Evolutionary conservation across 2,888 invertebrate species (phyloP), one percentile per base, ranked within the genome.

Genomic region (Tillus elongatus): DNA sequence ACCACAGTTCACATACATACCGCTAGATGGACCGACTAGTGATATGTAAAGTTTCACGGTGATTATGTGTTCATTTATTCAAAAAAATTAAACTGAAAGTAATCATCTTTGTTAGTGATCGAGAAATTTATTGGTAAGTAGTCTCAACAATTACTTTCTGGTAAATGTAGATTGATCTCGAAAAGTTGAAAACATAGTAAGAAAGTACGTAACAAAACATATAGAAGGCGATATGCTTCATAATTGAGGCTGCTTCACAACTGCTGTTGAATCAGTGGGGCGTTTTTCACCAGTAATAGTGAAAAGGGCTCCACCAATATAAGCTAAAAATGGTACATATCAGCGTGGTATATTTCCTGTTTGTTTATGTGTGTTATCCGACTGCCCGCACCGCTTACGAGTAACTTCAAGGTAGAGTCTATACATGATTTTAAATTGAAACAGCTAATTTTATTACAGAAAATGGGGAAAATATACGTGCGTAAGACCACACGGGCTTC

Each of bases 251-350:
- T 19, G 24, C 6, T 19, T 19, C 24, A 19, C 24, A 19, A 19
- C 24, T 19, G 24, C n/a, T 19, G 24, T 19, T 19, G 6, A 19
- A 19, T 19, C 24, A 19, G n/a, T 19, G 24, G 24, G 24, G 24
- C 6, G 24, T 19, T 19, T 19, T 19, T 19, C 24, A n/a, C n/a
- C 24, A 19, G 24, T n/a, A 19, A 19, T 8, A 19, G n/a, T 19
- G 24, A 19, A 19, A 19, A 19, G n/a, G n/a, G n/a, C n/a, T n/a
- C 24, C n/a, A 19, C 24, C 24, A 19, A n/a, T 19, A n/a, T n/a
- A n/a, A n/a, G n/a, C n/a, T n/a, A n/a, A n/a, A n/a, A n/a, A n/a
- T n/a, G n/a, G n/a, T n/a, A n/a, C n/a, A n/a, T n/a, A n/a, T n/a
- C n/a, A n/a, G n/a, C n/a, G n/a, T n/a, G n/a, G n/a, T n/a, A n/a